Base-by-base conservation (phyloP, 1,140 invertebrate species). In the Drosophila ficusphila region DNA sequence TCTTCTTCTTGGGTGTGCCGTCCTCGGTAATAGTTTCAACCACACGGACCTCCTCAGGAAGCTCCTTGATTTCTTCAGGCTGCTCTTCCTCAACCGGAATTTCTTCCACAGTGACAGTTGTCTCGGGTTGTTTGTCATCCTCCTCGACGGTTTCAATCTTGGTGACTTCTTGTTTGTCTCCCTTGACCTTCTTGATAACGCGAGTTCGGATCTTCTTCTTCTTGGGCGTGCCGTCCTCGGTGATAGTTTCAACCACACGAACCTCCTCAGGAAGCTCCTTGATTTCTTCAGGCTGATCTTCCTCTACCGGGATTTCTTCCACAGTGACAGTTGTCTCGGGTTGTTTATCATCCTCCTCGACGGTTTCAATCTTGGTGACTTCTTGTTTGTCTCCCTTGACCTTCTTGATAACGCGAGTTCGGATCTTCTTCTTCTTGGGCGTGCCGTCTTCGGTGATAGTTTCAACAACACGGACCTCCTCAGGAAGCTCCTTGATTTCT, bases 371-470 rank as follows among this genome's bases (percentile, higher is more conserved):
- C 8, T 27, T 44, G 3, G 42, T 44, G 4, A 44, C 42, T 44
- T 44, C 42, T 16, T 44, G 42, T 9, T 44, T 44, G 42, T 44
- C 42, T 4, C 42, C 42, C 23, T 44, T 44, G 42, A 44, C 42
- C 42, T 44, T 44, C 12, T 44, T 44, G 1, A 44, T 44, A 0
- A 44, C 42, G 0, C 42, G 42, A 27, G 23, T 27, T 3, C 42
- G 42, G 42, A 44, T 44, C 42, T 44, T 44, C 42, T 44, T 44
- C 42, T 44, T 44, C 42, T 44, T 44, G 14, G 42, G 42, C 12
- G 25, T 44, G 12, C 41, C 41, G 11, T 44, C 41, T 44, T 44
- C 41, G 1, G 41, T 25, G 2, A 44, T 4, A 0, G 41, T 25
- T 44, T 44, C 41, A 4, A 44, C 41, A 0, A 44, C 41, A 0